Evolutionary conservation across 92 coral and sea anemone species (phyloP).

Genomic region (Zoanthus gigantus): DNA sequence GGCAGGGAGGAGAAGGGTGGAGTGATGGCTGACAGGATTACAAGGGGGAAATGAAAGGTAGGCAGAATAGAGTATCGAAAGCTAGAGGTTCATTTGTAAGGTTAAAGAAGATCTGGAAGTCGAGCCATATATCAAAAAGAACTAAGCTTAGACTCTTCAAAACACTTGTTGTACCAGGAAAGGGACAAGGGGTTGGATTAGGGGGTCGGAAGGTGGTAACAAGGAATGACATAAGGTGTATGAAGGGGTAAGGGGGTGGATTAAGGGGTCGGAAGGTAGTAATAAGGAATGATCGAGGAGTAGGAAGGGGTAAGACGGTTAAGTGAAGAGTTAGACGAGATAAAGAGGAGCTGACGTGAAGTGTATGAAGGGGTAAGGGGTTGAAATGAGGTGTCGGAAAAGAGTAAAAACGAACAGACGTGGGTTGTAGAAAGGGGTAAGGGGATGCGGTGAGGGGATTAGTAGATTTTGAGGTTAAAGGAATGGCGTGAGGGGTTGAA

Average conservation of each 20-base stretch:
- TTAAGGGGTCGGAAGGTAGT: neutral
- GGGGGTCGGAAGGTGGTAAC: neutral
- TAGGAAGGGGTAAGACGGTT: too few species aligned
- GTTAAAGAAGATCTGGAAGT: too few species aligned
- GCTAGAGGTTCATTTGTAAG: too few species aligned
- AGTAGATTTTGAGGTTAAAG: too few species aligned
- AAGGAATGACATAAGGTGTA: neutral
- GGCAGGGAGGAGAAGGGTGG: neutral
- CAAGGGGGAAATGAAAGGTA: neutral
- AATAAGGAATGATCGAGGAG: neutral
- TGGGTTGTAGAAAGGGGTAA: neutral
- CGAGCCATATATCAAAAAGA: too few species aligned
- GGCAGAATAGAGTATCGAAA: neutral
- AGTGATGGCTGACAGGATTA: neutral
- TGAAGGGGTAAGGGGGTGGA: neutral
- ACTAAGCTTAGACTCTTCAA: too few species aligned
- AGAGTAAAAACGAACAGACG: neutral
- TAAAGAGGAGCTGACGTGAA: neutral
- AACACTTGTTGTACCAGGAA: too few species aligned
- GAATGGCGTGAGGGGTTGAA: too few species aligned
- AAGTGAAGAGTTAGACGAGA: neutral
- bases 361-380: neutral
- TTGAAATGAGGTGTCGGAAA: neutral
- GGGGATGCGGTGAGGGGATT: neutral
- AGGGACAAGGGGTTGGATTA: too few species aligned